Evolutionary conservation across 2,888 invertebrate species (phyloP).

Genomic region (Junonia oenone): DNA sequence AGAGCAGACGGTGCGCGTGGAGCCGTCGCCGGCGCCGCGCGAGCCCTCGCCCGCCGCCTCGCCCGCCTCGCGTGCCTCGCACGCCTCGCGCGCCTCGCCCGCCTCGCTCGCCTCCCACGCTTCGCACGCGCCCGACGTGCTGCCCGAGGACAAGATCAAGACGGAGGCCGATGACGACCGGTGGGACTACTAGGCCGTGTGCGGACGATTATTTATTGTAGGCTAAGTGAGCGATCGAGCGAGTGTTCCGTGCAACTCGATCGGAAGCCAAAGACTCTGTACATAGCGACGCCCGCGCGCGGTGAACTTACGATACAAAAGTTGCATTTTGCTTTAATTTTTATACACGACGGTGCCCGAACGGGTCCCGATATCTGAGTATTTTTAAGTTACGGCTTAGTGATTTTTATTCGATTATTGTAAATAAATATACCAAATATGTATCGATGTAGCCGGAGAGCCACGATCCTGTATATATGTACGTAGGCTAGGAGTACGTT

Average conservation of each 20-base stretch:
- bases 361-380: slow-evolving; percentile 69
- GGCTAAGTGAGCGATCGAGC: slow-evolving; percentile 28
- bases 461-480: slow-evolving; percentile 60
- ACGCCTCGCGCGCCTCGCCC: slow-evolving; percentile 41
- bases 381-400: slow-evolving; percentile 63
- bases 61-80: slow-evolving; percentile 35
- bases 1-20: slow-evolving; percentile 87
- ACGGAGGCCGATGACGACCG: slow-evolving; percentile 81
- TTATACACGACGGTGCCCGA: slow-evolving; percentile 57
- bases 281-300: slow-evolving; percentile 55
- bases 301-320: slow-evolving; percentile 69
- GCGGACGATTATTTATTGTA: slow-evolving; percentile 44
- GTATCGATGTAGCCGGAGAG: slow-evolving; percentile 53
- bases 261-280: slow-evolving; percentile 76
- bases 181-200: slow-evolving; percentile 77
- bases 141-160: slow-evolving; percentile 76
- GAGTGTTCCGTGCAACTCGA: slow-evolving; percentile 37
- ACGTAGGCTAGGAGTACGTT: slow-evolving; percentile 46
- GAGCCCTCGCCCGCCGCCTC: slow-evolving; percentile 53
- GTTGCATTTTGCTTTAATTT: slow-evolving; percentile 76
- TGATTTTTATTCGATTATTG: slow-evolving; percentile 54
- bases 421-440: slow-evolving; percentile 78
- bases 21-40: slow-evolving; percentile 85
- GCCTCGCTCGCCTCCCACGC: slow-evolving; percentile 42
- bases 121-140: slow-evolving; percentile 44